Percentiles rank a stretch among this genome's conserved stretches.
Conservation (phyloP, 2,888 invertebrate genomes). For the Drosophila nigricruria region DNA sequence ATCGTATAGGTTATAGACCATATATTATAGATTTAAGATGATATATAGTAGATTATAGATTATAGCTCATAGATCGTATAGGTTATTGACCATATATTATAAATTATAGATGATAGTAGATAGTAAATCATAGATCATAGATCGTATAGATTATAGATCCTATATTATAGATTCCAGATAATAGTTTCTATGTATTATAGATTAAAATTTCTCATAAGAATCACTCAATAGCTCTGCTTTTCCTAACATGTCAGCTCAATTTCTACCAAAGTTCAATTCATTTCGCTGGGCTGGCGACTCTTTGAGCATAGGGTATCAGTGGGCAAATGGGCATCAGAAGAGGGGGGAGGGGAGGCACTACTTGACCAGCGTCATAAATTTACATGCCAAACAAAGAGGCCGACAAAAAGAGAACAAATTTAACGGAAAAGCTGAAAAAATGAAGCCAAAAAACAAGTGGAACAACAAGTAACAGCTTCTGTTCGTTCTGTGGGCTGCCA, state of each 20-base stretch:
- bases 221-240: no score
- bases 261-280: not conserved
- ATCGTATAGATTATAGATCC: no score
- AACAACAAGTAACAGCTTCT: conserved; percentile 48
- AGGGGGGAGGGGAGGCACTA: conserved; percentile 41
- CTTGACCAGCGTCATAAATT: conserved; percentile 77
- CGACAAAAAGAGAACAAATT: conserved; percentile 38
- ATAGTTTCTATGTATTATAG: no score
- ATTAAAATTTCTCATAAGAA: no score
- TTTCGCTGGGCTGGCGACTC: not conserved
- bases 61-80: no score
- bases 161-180: no score
- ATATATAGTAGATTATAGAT: no score
- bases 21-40: no score
- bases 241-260: not conserved
- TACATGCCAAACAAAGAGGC: conserved; percentile 66
- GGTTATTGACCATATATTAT: no score
- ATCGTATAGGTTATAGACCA: no score
- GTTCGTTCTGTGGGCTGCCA: conserved; percentile 52
- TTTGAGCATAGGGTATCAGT: conserved; percentile 37
- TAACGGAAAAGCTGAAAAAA: not conserved
- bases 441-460: conserved; percentile 19
- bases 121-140: no score
- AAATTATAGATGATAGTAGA: no score
- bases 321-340: not conserved